These are phyloP conservation scores for Nomia melanderi DNA, from an alignment of 1,140 invertebrate species.

Conservation along the genomic window DNA sequence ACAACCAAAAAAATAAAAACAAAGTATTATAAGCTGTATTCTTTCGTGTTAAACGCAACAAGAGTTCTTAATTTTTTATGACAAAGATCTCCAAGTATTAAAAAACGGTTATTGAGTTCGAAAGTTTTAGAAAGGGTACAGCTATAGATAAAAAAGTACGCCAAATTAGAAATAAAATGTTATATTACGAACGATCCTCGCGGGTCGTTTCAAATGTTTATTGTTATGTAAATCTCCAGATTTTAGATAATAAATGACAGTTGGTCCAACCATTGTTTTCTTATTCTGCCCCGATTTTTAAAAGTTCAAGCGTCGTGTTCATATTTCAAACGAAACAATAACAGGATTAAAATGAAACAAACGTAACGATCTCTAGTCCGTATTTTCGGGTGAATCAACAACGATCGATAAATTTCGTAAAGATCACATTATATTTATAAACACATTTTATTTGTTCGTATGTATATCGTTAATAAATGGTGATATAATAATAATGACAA, in stretches of 20 bases:
- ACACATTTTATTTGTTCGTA: slow-evolving; percentile 80
- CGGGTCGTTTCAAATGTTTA: slow-evolving; percentile 19
- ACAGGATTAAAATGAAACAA: too few species aligned
- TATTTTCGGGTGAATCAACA: slow-evolving; percentile 17
- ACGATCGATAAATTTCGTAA: slow-evolving; percentile 50
- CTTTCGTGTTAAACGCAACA: not conserved
- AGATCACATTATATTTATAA: slow-evolving; percentile 76
- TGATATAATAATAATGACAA: slow-evolving; percentile 80
- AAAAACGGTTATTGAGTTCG: not conserved
- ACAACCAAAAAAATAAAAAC: too few species aligned
- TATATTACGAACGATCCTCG: slow-evolving; percentile 16
- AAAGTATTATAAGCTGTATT: slow-evolving; percentile 41
- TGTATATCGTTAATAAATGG: slow-evolving; percentile 79
- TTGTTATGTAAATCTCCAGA: slow-evolving; percentile 54
- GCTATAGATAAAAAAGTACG: slow-evolving; percentile 4
- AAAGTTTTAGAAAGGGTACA: slow-evolving; percentile 24
- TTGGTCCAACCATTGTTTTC: slow-evolving; percentile 22
- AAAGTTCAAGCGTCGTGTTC: too few species aligned
- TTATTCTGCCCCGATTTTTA: not conserved
- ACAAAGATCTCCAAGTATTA: not conserved
- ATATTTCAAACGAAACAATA: too few species aligned
- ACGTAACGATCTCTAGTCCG: too few species aligned
- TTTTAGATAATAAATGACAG: slow-evolving; percentile 60
- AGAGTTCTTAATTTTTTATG: slow-evolving; percentile 1
- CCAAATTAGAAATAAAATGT: slow-evolving; percentile 44